Conservation (phyloP, 2,888 invertebrate species). For the Clepsis dumicolana region DNA sequence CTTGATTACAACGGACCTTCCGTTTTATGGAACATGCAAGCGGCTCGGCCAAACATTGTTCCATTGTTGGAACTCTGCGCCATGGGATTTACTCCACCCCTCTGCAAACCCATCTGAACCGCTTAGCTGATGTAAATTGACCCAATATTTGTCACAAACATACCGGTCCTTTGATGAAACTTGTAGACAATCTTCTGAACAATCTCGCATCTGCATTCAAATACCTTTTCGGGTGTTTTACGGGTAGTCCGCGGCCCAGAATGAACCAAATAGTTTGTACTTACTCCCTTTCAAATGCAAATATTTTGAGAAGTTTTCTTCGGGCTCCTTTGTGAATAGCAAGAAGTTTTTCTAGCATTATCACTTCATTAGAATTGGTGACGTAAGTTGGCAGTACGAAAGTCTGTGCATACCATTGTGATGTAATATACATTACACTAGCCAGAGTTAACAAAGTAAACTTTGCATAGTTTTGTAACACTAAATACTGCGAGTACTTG, state of each 20-base stretch:
- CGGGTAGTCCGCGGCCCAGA: constrained; percentile 51
- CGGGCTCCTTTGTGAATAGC: constrained; percentile 67
- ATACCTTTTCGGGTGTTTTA: constrained; percentile 64
- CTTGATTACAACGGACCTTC: constrained; percentile 49
- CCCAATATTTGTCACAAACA: constrained; percentile 57
- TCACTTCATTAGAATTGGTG: constrained; percentile 45
- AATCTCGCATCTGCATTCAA: constrained; percentile 61
- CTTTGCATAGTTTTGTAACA: neutral
- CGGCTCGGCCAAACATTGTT: constrained; percentile 50
- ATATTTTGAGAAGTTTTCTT: constrained; percentile 67
- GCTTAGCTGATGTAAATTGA: constrained; percentile 62
- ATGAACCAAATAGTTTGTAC: constrained; percentile 62
- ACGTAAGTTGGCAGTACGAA: neutral
- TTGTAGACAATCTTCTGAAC: constrained; percentile 47
- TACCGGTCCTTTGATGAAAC: constrained; percentile 44
- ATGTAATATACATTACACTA: neutral
- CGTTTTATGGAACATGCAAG: constrained; percentile 57
- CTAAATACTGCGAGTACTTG: neutral
- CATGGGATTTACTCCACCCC: constrained; percentile 59
- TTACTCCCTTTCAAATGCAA: constrained; percentile 72
- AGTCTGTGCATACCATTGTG: neutral
- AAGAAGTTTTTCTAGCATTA: constrained; percentile 62
- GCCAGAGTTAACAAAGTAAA: neutral
- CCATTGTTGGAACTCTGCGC: constrained; percentile 49
- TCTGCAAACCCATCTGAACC: constrained; percentile 46